Conservation (phyloP, 1,140 invertebrate species). For the Bombus waltoni region DNA sequence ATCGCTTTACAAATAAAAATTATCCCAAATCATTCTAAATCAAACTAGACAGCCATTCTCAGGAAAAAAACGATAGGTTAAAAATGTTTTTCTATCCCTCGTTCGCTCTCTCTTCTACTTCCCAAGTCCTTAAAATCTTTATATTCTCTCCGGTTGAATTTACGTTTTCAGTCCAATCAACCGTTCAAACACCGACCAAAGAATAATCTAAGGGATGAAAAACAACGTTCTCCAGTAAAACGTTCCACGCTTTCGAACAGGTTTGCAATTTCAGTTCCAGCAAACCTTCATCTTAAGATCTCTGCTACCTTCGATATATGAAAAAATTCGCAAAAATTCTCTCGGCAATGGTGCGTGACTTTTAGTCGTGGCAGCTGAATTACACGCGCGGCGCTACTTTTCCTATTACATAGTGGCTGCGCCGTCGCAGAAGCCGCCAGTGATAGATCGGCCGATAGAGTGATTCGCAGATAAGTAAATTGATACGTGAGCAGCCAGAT, state of each 20-base stretch:
- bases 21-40: too few species aligned
- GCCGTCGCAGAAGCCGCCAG: constrained; percentile 49
- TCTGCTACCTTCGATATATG: neutral
- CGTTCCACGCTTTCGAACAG: neutral
- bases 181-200: too few species aligned
- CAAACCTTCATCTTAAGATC: neutral
- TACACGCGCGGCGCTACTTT: constrained; percentile 59
- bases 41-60: too few species aligned
- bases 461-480: constrained; percentile 71
- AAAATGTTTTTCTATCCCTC: too few species aligned
- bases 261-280: constrained; percentile 57
- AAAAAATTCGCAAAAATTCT: neutral
- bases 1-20: too few species aligned
- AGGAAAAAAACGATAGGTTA: too few species aligned
- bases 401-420: constrained; percentile 53
- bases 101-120: too few species aligned
- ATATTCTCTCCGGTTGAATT: too few species aligned
- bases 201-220: neutral
- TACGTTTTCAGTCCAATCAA: too few species aligned
- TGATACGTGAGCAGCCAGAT: constrained; percentile 68
- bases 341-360: constrained; percentile 45
- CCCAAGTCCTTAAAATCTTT: too few species aligned
- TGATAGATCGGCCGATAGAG: constrained; percentile 60
- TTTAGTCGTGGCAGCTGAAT: constrained; percentile 62
- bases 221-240: neutral